phyloP scores from a whole-genome alignment of 2,888 invertebrate genomes.

The Aporophyla nigra region DNA sequence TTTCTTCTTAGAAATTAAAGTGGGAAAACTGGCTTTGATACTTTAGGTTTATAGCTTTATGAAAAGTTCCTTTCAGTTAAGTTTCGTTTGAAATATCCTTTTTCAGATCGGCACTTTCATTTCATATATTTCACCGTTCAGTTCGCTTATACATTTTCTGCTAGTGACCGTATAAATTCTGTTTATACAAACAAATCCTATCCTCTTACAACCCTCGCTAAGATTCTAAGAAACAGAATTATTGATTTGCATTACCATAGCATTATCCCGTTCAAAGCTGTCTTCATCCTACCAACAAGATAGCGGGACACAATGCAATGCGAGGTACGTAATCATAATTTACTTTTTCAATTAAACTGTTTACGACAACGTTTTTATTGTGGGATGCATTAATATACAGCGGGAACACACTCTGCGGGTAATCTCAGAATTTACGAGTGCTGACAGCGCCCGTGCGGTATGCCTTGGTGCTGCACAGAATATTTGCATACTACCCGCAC shows the following conservation, averaged over 20 bases:
- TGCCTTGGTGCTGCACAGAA: conserved; percentile 49
- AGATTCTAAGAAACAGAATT: conserved; percentile 27
- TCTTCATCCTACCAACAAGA: conserved; percentile 19
- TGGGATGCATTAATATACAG: conserved; percentile 56
- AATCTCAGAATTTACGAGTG: conserved; percentile 69
- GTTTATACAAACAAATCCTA: conserved; percentile 28
- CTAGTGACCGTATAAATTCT: not conserved
- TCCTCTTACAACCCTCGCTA: not conserved
- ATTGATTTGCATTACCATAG: conserved; percentile 42
- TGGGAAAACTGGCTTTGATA: conserved; percentile 37
- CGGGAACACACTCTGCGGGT: conserved; percentile 60
- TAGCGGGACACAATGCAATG: conserved; percentile 23
- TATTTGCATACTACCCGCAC: conserved; percentile 65
- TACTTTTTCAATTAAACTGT: conserved; percentile 63
- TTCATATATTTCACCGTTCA: conserved; percentile 8
- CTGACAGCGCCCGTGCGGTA: conserved; percentile 54
- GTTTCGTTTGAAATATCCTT: conserved; percentile 3
- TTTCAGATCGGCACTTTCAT: conserved; percentile 1
- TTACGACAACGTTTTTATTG: conserved; percentile 61
- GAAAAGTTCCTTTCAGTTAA: conserved; percentile 19
- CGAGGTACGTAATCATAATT: conserved; percentile 41
- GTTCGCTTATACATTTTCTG: conserved; percentile 4
- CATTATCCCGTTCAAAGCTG: conserved; percentile 25
- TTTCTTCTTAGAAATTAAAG: conserved; percentile 45
- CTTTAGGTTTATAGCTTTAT: conserved; percentile 15